These are phyloP conservation scores for Eulithis testata DNA, from an alignment of 2,888 invertebrate species.

Conservation along the genomic window DNA sequence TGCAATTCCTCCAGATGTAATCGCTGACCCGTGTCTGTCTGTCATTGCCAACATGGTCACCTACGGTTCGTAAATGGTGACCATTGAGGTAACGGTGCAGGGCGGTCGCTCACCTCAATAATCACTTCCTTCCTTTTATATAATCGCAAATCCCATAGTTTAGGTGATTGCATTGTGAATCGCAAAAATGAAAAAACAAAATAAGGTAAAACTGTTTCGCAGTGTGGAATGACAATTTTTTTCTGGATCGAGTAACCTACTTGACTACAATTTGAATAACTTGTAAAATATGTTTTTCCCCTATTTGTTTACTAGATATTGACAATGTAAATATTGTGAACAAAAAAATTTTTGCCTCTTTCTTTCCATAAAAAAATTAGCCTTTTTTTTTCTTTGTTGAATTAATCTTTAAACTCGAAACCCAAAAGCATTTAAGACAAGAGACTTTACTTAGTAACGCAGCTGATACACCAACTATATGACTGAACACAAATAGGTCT, in stretches of 20 bases:
- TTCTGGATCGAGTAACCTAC: too few relatives aligned
- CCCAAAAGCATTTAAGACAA: too few relatives aligned
- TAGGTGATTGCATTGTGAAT: conserved; percentile 70
- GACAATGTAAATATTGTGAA: too few relatives aligned
- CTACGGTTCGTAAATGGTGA: conserved; percentile 59
- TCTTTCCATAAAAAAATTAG: too few relatives aligned
- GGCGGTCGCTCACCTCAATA: conserved; percentile 79
- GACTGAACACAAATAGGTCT: conserved; percentile 1
- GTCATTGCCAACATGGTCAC: conserved; percentile 45
- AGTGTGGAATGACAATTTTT: too few relatives aligned
- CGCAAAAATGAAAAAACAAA: not conserved
- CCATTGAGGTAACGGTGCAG: conserved; percentile 75
- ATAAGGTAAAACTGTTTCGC: too few relatives aligned
- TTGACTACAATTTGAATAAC: too few relatives aligned
- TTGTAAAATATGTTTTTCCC: conserved; percentile 15
- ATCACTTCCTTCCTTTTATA: conserved; percentile 79
- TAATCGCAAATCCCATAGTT: conserved; percentile 67
- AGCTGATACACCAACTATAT: conserved; percentile 3
- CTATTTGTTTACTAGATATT: not conserved
- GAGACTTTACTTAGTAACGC: too few relatives aligned
- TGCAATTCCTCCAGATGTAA: conserved; percentile 63
- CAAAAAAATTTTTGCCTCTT: too few relatives aligned
- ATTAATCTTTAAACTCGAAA: too few relatives aligned
- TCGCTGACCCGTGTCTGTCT: conserved; percentile 57
- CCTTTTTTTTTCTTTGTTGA: too few relatives aligned